Evolutionary conservation across 2,113 vertebrate species (phyloP), one percentile per base, ranked within the genome.

Genomic region (Aphyosemion australe): DNA sequence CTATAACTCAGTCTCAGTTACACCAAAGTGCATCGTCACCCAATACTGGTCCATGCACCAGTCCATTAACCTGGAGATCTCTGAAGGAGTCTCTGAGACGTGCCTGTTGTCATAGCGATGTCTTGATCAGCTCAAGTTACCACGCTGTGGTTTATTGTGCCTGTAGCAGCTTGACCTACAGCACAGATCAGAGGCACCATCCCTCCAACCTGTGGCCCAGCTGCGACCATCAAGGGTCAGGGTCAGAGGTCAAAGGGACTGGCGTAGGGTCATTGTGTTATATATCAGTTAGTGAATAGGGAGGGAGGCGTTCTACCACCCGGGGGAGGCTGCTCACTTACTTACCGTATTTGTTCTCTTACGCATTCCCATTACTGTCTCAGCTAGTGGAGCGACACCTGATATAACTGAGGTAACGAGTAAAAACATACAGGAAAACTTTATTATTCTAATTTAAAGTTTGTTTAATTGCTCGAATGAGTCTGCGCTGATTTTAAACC

Each of bases 181-280:
- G 88, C 86, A 85, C 74, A 87, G 90, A 89, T 89, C 90, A 91
- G 62, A 62, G 70, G 37, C 71, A 56, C 46, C 74, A 74, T 81
- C 83, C 61, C 79, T 71, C 73, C 66, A 74, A 75, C 74, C 66
- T 74, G 61, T 65, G 74, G 21, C 80, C 81, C 80, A 79, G 80
- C 76, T 82, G 83, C 71, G 85, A 78, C 88, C 83, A 78, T 72
- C 59, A 67, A 53, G 71, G 84, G 79, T 74, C 52, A 49, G 63
- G 69, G 72, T 78, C 72, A 80, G 34, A 74, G 85, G 83, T 87
- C 84, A 67, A 16, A 13, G 52, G 72, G 69, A 73, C 78, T 34
- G 74, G 47, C 74, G 71, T 65, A 67, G 65, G 76, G 75, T 81
- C 69, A 10, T 20, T n/a, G 72, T 85, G 84, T 87, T 83, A 73